A percentile compares a stretch with the other conserved stretches of the same genome.
These are phyloP conservation scores for Heliconius charithonia DNA, from an alignment of 2,888 invertebrate species.

Conservation along the genomic window DNA sequence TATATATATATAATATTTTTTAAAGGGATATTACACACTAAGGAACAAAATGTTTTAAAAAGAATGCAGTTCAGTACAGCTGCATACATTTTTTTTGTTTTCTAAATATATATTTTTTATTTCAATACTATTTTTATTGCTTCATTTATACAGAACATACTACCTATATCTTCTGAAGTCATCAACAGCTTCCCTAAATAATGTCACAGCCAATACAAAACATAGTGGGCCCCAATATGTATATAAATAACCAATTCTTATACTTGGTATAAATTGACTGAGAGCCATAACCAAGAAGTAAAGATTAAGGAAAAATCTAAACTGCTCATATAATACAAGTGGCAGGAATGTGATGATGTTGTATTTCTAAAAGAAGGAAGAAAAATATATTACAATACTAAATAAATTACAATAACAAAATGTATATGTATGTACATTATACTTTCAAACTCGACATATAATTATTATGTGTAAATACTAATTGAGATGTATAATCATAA, in stretches of 20 bases:
- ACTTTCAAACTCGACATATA: neutral
- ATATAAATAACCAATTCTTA: constrained; percentile 98
- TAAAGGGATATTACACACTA: too few relatives aligned
- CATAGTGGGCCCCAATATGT: constrained; percentile 99
- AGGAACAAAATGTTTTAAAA: neutral
- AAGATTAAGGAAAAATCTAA: constrained; percentile 98
- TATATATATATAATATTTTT: too few relatives aligned
- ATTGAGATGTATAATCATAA: neutral
- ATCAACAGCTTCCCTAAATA: constrained; percentile 98
- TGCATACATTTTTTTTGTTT: neutral
- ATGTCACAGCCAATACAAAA: constrained; percentile 97
- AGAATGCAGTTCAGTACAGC: neutral
- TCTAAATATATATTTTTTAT: too few relatives aligned
- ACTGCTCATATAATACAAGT: constrained; percentile 98
- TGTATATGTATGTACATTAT: neutral
- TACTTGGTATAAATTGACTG: constrained; percentile 98
- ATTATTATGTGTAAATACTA: neutral
- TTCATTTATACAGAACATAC: constrained; percentile 24
- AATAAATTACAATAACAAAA: neutral
- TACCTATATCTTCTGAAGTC: constrained; percentile 93
- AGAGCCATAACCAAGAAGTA: constrained; percentile 99
- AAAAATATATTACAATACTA: neutral
- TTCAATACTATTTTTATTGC: neutral
- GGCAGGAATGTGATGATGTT: constrained; percentile 95
- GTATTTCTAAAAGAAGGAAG: constrained; percentile 90